Evolutionary conservation across 2,888 invertebrate species (phyloP).

Genomic region (Rhingia rostrata): DNA sequence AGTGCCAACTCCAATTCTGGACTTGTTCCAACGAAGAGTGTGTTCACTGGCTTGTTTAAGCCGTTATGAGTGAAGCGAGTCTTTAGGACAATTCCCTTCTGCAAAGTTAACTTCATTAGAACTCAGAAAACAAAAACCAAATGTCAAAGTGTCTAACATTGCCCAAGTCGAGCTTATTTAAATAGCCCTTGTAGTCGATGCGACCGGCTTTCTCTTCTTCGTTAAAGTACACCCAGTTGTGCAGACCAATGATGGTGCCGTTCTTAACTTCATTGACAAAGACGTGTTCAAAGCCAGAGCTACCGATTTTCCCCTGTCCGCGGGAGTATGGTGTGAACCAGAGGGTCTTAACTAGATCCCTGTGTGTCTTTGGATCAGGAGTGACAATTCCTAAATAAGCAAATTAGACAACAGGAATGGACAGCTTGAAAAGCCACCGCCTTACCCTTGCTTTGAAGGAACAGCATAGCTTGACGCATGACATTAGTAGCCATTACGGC

Average conservation of each 20-base stretch:
- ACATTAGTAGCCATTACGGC: slow-evolving; percentile 90
- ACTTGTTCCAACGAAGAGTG: slow-evolving; percentile 92
- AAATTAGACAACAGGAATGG: neutral
- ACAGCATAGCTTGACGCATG: slow-evolving; percentile 86
- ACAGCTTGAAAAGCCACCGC: neutral
- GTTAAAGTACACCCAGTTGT: slow-evolving; percentile 95
- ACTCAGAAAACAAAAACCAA: neutral
- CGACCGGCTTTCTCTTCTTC: slow-evolving; percentile 89
- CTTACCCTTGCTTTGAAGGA: slow-evolving; percentile 85
- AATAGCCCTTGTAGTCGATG: slow-evolving; percentile 91
- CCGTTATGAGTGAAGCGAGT: slow-evolving; percentile 88
- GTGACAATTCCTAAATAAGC: slow-evolving; percentile 84
- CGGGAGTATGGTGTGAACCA: slow-evolving; percentile 94
- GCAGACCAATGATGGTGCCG: slow-evolving; percentile 91
- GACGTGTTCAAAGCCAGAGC: slow-evolving; percentile 96
- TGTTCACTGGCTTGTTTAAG: slow-evolving; percentile 89
- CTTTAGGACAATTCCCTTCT: slow-evolving; percentile 91
- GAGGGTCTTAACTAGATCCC: slow-evolving; percentile 88
- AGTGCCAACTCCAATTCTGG: slow-evolving; percentile 96
- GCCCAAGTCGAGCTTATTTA: slow-evolving; percentile 88
- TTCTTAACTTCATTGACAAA: slow-evolving; percentile 94
- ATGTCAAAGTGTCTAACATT: slow-evolving; percentile 85
- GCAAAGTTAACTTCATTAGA: slow-evolving; percentile 1
- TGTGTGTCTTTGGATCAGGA: slow-evolving; percentile 88
- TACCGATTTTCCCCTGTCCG: slow-evolving; percentile 90